phyloP scores from a whole-genome alignment of 2,888 invertebrate species.

The Clusia tigrina region DNA sequence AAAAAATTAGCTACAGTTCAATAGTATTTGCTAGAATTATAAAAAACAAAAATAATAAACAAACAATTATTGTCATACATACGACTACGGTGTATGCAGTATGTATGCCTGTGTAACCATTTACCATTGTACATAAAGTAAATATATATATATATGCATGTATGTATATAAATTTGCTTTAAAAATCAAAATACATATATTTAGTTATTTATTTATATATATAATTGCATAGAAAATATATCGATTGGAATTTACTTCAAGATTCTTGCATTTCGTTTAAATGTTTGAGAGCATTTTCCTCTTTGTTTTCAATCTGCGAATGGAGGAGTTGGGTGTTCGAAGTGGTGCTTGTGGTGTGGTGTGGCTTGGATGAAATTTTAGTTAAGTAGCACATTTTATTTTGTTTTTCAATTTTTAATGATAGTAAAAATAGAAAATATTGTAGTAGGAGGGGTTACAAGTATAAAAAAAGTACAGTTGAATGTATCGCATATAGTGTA shows the following conservation, averaged over 20 bases:
- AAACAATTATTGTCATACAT: slow-evolving; percentile 10
- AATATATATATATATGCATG: slow-evolving; percentile 50
- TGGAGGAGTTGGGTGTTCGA: no score
- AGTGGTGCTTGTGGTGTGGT: not conserved
- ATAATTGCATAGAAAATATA: slow-evolving; percentile 30
- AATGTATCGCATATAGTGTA: not conserved
- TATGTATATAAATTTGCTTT: no score
- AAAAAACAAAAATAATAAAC: slow-evolving; percentile 19
- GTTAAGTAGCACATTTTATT: slow-evolving; percentile 5
- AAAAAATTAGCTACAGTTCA: slow-evolving; percentile 30
- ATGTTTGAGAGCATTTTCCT: slow-evolving; percentile 31
- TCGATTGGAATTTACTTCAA: slow-evolving; percentile 57
- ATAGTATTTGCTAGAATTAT: slow-evolving; percentile 24
- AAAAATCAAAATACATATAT: no score
- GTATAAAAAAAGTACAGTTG: not conserved
- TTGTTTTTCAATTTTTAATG: no score
- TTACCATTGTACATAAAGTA: slow-evolving; percentile 41
- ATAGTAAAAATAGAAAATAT: slow-evolving; percentile 1
- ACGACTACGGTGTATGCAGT: slow-evolving; percentile 19
- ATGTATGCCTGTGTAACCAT: slow-evolving; percentile 43
- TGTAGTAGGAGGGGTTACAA: slow-evolving; percentile 10
- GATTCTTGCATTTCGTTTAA: slow-evolving; percentile 49
- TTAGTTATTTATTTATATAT: slow-evolving; percentile 30
- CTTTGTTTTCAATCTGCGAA: slow-evolving; percentile 15
- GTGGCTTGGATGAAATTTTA: not conserved